Conservation (phyloP, 2,888 invertebrate genomes). For the Caenorhabditis virilis region DNA sequence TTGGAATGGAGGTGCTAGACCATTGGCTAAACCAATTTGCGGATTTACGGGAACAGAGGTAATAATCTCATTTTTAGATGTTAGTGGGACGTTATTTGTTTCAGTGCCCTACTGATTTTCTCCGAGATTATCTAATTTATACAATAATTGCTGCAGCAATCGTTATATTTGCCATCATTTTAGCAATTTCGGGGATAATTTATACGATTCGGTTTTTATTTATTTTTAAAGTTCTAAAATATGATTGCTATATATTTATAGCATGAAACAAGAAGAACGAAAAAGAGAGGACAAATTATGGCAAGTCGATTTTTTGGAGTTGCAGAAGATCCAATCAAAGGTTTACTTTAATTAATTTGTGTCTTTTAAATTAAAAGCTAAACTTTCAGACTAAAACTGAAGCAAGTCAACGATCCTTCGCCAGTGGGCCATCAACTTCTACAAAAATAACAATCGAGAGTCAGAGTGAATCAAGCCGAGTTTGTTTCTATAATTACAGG, state of each 20-base stretch:
- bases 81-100: background rate
- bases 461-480: slow-evolving; percentile 20
- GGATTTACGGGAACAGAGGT: slow-evolving; percentile 38
- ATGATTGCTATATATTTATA: too few relatives aligned
- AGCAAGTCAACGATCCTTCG: slow-evolving; percentile 38
- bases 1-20: slow-evolving; percentile 28
- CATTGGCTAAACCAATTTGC: slow-evolving; percentile 30
- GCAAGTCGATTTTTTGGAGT: slow-evolving; percentile 32
- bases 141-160: slow-evolving; percentile 30
- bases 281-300: slow-evolving; percentile 42
- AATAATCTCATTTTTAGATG: background rate
- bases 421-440: slow-evolving; percentile 44
- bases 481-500: slow-evolving; percentile 25
- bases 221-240: background rate
- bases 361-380: background rate
- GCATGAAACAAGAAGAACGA: slow-evolving; percentile 32
- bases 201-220: slow-evolving; percentile 23
- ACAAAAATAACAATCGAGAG: slow-evolving; percentile 45
- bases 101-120: slow-evolving; percentile 37
- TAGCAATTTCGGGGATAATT: slow-evolving; percentile 24
- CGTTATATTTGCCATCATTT: slow-evolving; percentile 22
- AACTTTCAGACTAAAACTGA: slow-evolving; percentile 12
- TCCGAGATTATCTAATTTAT: slow-evolving; percentile 39
- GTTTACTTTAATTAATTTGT: slow-evolving; percentile 2
- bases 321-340: slow-evolving; percentile 17